phyloP scores from a whole-genome alignment of 1,140 invertebrate species.

The Lasaia peninsularis region DNA sequence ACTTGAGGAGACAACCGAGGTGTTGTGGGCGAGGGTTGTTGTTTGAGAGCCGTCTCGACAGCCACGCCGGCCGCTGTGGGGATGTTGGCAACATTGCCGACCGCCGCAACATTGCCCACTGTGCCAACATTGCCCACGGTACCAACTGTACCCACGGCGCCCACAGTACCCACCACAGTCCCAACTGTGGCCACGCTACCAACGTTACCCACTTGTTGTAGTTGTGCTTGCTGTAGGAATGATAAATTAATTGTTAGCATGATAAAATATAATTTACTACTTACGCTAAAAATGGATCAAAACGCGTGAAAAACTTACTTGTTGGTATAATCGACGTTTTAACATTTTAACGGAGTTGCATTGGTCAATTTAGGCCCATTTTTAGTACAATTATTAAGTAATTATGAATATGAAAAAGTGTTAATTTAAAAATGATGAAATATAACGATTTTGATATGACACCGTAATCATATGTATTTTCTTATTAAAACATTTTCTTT shows the following conservation, averaged over 20 bases:
- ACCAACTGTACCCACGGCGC: slow-evolving; percentile 28
- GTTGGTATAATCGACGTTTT: too few relatives aligned
- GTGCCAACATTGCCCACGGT: slow-evolving; percentile 30
- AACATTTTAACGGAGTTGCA: too few relatives aligned
- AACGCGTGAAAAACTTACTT: too few relatives aligned
- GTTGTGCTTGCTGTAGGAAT: slow-evolving; percentile 51
- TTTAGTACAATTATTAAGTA: too few relatives aligned
- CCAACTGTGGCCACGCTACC: slow-evolving; percentile 37
- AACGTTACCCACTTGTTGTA: slow-evolving; percentile 57
- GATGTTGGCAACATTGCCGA: slow-evolving; percentile 20
- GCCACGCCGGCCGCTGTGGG: slow-evolving; percentile 36
- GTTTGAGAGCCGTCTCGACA: slow-evolving; percentile 44
- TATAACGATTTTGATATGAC: too few relatives aligned
- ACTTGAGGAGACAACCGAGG: slow-evolving; percentile 50
- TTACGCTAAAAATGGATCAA: too few relatives aligned
- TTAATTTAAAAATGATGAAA: too few relatives aligned
- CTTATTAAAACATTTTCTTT: too few relatives aligned
- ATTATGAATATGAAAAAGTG: too few relatives aligned
- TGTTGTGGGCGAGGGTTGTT: slow-evolving; percentile 56
- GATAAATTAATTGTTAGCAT: neutral
- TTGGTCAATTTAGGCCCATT: too few relatives aligned
- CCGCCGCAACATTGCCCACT: slow-evolving; percentile 33
- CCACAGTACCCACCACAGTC: slow-evolving; percentile 32
- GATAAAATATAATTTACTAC: too few relatives aligned
- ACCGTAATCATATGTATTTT: too few relatives aligned